Conservation (phyloP, 2,113 vertebrate genomes). For the Lathamus discolor region DNA sequence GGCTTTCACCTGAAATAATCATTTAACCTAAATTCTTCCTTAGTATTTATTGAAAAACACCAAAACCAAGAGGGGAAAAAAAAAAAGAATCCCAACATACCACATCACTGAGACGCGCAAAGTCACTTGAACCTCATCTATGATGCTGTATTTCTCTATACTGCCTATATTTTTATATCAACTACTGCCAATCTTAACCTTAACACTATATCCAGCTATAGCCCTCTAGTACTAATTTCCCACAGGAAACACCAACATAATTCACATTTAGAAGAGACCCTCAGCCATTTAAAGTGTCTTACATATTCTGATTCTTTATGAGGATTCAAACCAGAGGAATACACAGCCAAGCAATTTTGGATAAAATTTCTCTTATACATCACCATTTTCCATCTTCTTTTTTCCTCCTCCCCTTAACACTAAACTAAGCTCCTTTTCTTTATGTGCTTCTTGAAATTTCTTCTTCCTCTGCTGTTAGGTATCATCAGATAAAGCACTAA, state of each 20-base stretch:
- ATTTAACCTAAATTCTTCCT: neutral
- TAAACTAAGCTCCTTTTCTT: neutral
- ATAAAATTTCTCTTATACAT: neutral
- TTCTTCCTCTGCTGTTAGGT: neutral
- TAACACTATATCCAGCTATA: neutral
- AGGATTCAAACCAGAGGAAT: neutral
- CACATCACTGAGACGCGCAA: neutral
- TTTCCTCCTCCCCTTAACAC: rapidly evolving
- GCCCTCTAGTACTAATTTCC: neutral
- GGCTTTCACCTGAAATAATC: neutral
- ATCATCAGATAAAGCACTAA: neutral
- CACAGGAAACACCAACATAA: neutral
- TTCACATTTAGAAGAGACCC: neutral
- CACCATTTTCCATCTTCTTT: neutral
- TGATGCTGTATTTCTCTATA: neutral
- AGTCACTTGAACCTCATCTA: neutral
- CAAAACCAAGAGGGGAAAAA: neutral
- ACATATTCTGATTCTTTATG: neutral
- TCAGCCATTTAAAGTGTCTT: neutral
- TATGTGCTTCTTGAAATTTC: neutral
- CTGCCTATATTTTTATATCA: neutral
- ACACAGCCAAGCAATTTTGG: neutral
- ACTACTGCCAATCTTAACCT: neutral
- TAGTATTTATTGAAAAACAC: neutral
- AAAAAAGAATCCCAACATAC: neutral